Conservation (phyloP, 2,888 invertebrate genomes). For the Amphipyra tragopoginis region DNA sequence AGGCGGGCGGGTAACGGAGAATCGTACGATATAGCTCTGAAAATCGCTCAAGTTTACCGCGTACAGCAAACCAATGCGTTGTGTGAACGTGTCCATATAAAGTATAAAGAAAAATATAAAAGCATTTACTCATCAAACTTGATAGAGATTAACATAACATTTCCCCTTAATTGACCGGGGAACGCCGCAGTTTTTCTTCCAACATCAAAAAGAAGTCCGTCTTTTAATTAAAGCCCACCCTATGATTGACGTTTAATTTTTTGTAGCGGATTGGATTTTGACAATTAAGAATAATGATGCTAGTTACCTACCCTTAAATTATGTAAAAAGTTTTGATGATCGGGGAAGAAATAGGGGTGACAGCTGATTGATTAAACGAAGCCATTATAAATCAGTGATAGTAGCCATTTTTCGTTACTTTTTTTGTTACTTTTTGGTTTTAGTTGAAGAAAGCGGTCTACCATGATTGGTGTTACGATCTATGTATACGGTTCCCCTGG, state of each 20-base stretch:
- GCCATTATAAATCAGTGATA: background rate
- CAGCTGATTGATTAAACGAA: constrained; percentile 20
- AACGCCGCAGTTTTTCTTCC: constrained; percentile 12
- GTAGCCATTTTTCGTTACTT: too few relatives aligned
- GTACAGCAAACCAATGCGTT: too few relatives aligned
- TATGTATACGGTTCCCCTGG: too few relatives aligned
- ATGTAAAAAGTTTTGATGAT: constrained; percentile 28
- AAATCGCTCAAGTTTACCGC: too few relatives aligned
- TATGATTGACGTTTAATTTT: constrained; percentile 56
- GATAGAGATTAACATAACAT: constrained; percentile 27
- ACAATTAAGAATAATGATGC: constrained; percentile 51
- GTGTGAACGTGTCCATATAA: too few relatives aligned
- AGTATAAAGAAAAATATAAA: background rate
- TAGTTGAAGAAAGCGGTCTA: too few relatives aligned
- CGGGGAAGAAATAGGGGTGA: background rate
- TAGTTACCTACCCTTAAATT: constrained; percentile 36
- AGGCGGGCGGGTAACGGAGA: too few relatives aligned
- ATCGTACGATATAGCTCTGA: too few relatives aligned
- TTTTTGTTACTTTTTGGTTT: too few relatives aligned
- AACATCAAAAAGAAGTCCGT: constrained; percentile 31
- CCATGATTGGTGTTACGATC: too few relatives aligned
- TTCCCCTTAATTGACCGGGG: constrained; percentile 18
- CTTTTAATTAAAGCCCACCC: constrained; percentile 48
- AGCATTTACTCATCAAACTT: constrained; percentile 1
- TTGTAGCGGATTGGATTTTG: constrained; percentile 38